Base-by-base conservation (phyloP, 2,797 vertebrate genomes). In the Graptemys geographica region DNA sequence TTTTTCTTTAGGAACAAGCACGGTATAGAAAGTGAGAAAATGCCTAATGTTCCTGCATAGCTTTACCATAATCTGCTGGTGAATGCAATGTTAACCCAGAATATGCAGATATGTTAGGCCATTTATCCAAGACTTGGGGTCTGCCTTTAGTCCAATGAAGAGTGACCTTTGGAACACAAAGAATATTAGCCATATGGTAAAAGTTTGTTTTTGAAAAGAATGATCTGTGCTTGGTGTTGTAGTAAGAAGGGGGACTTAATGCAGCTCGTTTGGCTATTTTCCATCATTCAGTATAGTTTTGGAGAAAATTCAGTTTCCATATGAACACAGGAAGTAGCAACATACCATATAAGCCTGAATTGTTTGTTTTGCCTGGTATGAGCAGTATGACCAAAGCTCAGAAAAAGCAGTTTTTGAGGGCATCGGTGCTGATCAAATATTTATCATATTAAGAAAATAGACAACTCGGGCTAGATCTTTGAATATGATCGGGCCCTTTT, bases 371-470 rank as follows among this genome's bases (percentile, higher is more conserved):
- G 93, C 31, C 1, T 82, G 52, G 5, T 83, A 83, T 21, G 41
- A 49, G 65, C 83, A 80, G 51, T 1, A 2, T 27, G 79, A 81
- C 31, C 81, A 94, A 1, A 72, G 81, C 76, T 83, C 51, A 90
- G 79, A 82, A 93, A 83, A 91, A 95, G 16, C 31, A 55, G 51
- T 87, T 31, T 85, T 57, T 93, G 79, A 95, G 21, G 92, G 80
- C 85, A 95, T 94, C 57, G 86, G 41, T 56, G 23, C 6, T 7
- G 41, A 95, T 97, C 84, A 97, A 96, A 96, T 97, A 94, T 97
- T 94, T 97, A 96, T 80, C 84, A 6, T 79, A 74, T 88, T 82
- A 93, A 94, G 81, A 91, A 94, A 94, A 80, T 25, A 87, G 90
- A 93, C 69, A 86, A 90, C 57, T 79, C 94, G 86, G 79, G 78